phyloP scores from a whole-genome alignment of 2,113 vertebrate genomes.

The Chinchilla lanigera region DNA sequence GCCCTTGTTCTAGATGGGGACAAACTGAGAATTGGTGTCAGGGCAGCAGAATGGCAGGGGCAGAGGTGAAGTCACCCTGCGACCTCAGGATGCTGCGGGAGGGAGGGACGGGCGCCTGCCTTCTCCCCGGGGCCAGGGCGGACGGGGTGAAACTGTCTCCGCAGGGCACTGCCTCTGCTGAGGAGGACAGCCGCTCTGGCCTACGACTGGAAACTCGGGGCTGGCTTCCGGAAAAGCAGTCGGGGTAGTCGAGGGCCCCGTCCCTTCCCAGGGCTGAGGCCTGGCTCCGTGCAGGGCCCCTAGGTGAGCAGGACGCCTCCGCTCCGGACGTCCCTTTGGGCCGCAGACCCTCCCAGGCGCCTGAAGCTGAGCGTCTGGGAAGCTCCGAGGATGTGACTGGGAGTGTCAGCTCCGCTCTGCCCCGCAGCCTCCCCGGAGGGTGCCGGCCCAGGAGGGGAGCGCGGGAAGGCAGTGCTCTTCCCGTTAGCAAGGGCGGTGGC shows the following conservation, averaged over 20 bases:
- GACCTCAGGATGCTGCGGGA: neutral
- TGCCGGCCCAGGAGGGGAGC: neutral
- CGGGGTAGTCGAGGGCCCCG: neutral
- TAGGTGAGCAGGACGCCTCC: neutral
- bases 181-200: neutral
- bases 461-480: neutral
- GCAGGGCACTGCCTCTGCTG: neutral
- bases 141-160: neutral
- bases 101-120: neutral
- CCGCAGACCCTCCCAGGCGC: neutral
- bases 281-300: neutral
- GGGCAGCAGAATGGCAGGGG: neutral
- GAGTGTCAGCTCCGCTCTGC: rapidly evolving
- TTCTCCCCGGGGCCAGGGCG: neutral
- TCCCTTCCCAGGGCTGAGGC: neutral
- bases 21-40: neutral
- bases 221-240: neutral
- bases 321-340: too few species aligned
- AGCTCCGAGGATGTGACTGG: neutral
- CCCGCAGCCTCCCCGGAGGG: neutral
- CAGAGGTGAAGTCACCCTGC: neutral
- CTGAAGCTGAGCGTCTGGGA: neutral
- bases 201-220: neutral
- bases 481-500: neutral
- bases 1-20: neutral